Evolutionary conservation across 2,888 invertebrate species (phyloP), one percentile per base, ranked within the genome.

Genomic region (Erannis defoliaria): DNA sequence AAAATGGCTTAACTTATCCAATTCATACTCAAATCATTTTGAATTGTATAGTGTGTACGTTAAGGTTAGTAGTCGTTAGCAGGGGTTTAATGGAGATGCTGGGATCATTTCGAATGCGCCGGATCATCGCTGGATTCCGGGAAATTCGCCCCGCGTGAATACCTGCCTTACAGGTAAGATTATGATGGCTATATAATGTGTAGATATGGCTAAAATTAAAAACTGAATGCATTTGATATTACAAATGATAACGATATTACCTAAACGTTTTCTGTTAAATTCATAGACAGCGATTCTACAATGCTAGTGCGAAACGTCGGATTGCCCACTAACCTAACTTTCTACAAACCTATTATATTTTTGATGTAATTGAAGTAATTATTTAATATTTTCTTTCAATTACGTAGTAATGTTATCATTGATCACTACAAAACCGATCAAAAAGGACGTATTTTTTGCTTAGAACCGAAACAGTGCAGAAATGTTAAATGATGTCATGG

Each of bases 61-160:
- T 9, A 73, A 63, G 54, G 70, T 68, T 29, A 23, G 49, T 53
- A 73, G 77, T 75, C 8, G 29, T 38, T 10, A 67, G 57, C n/a
- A 2, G 8, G 9, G 19, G 29, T 56, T 70, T 78, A 77, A 84
- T 83, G 76, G 80, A 81, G 80, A 82, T 75, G 79, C 78, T 77
- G 77, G 71, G 76, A 71, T 77, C 84, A 83, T 79, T 77, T 76
- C 77, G 84, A 85, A 89, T 81, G 84, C 88, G 85, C 82, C 78
- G 91, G 93, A 93, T 93, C 92, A 93, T 93, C 93, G 90, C 86
- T 54, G 86, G 91, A 93, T 93, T 92, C 93, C 89, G 85, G 90
- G 93, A 93, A 93, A 92, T 90, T 92, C 86, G 89, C 87, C 86
- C 83, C 90, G 90, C 89, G 84, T 91, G 86, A 88, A 90, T 93